Percentiles rank a stretch among this genome's conserved stretches.
phyloP scores from a whole-genome alignment of 2,888 invertebrate species.

The Phasia obesa region DNA sequence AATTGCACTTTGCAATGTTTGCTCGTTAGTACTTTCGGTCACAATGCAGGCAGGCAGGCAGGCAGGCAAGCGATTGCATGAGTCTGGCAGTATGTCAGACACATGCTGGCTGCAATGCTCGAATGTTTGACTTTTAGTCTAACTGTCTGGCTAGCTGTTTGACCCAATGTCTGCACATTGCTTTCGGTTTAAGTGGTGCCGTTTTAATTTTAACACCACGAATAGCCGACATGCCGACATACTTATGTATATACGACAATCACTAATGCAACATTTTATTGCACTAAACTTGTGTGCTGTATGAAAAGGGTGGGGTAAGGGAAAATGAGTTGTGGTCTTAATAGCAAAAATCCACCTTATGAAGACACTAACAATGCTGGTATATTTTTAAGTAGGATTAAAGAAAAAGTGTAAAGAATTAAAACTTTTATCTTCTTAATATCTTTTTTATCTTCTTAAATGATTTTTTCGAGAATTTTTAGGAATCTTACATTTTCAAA shows the following conservation, averaged over 20 bases:
- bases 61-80: background rate
- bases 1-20: constrained; percentile 34
- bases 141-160: background rate
- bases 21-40: constrained; percentile 1
- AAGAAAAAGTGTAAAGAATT: no score
- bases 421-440: no score
- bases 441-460: no score
- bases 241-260: no score
- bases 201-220: constrained; percentile 53
- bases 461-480: no score
- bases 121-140: background rate
- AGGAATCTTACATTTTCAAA: no score
- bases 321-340: background rate
- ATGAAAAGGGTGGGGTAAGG: background rate
- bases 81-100: constrained; percentile 6
- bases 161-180: constrained; percentile 32
- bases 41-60: background rate
- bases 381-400: no score
- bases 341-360: no score
- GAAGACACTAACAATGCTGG: no score
- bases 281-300: constrained; percentile 14
- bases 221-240: constrained; percentile 45
- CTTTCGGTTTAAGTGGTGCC: constrained; percentile 17
- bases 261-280: constrained; percentile 19
- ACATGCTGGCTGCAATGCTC: background rate